Evolutionary conservation across 2,797 vertebrate genomes (phyloP), one percentile per base, ranked within the genome.

Genomic region (Peromyscus attwateri): DNA sequence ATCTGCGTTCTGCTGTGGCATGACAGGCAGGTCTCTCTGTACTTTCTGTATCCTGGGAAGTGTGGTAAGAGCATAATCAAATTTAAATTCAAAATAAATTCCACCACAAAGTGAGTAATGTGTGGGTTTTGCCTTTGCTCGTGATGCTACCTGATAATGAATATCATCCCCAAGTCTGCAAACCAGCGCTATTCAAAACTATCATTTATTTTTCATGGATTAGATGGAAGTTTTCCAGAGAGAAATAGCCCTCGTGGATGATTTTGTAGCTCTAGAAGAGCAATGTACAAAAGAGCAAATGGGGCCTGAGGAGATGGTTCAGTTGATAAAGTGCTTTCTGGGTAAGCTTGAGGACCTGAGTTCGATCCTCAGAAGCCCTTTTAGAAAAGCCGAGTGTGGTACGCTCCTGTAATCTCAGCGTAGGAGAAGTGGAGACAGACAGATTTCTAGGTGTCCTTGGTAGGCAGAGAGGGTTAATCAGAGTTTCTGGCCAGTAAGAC

Each of bases 1-100:
- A 60, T 57, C 90, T 81, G 37, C 23, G 19, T 10, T 91, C 27
- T 60, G 19, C 29, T 89, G 23, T 82, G 34, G 29, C 62, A 34
- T 13, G n/a, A 70, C 46, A 40, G 23, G 87, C 13, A 6, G 1
- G 0, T 49, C 94, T 89, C 70, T 94, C 83, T 73, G 34, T 4
- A 25, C 2, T 29, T n/a, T 84, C 37, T 77, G 34, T 82, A 70
- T 94, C 75, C 73, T 91, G 11, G 55, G 73, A 87, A 93, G 43
- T 83, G 75, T 29, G 8, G 83, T 76, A 94, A 89, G 37, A 76
- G 57, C 57, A 93, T 93, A 94, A 94, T 93, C 57, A 95, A 52
- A 94, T 90, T 91, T 93, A 95, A 73, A 37, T 95, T 96, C 70
- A 49, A 92, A 89, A 76, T 76, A 96, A 96, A 95, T 95, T 80